Percentiles rank a stretch among this genome's conserved stretches.
These are phyloP conservation scores for Agrotis ipsilon DNA, from an alignment of 2,888 invertebrate species.

Conservation along the genomic window DNA sequence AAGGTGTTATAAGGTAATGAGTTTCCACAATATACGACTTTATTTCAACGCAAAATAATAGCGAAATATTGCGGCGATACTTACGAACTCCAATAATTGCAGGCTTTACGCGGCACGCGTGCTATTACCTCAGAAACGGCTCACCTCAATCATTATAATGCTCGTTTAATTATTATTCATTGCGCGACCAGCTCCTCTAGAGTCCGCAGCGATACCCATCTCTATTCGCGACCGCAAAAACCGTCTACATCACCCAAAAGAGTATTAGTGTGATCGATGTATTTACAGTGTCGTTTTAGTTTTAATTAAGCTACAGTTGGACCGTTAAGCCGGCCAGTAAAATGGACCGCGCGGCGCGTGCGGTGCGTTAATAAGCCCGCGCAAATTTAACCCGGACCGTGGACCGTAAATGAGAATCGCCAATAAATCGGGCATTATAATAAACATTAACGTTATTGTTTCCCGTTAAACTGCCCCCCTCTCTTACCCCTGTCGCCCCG, in stretches of 20 bases:
- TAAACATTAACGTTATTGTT: constrained; percentile 89
- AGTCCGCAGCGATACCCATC: constrained; percentile 72
- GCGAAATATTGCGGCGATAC: constrained; percentile 77
- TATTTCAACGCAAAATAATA: constrained; percentile 73
- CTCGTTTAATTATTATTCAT: constrained; percentile 83
- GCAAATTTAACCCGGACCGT: constrained; percentile 81
- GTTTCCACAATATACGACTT: constrained; percentile 57
- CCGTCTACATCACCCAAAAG: constrained; percentile 74
- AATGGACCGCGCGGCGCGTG: constrained; percentile 78
- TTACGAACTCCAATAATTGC: constrained; percentile 84
- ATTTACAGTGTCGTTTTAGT: constrained; percentile 86
- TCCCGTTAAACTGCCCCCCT: constrained; percentile 79
- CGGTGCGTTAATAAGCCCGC: constrained; percentile 83
- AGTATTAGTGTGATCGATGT: constrained; percentile 80
- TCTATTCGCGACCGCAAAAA: constrained; percentile 74
- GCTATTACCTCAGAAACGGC: constrained; percentile 78
- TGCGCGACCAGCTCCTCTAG: constrained; percentile 72
- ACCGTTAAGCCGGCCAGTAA: constrained; percentile 84
- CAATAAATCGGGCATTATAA: constrained; percentile 90
- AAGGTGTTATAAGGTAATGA: constrained; percentile 40
- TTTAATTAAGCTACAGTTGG: constrained; percentile 86
- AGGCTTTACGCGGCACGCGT: constrained; percentile 80
- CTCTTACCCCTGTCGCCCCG: constrained; percentile 63
- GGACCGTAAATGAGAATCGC: constrained; percentile 87
- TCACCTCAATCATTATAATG: constrained; percentile 84